Conservation (phyloP, 2,888 invertebrate species). For the Rhingia campestris region DNA sequence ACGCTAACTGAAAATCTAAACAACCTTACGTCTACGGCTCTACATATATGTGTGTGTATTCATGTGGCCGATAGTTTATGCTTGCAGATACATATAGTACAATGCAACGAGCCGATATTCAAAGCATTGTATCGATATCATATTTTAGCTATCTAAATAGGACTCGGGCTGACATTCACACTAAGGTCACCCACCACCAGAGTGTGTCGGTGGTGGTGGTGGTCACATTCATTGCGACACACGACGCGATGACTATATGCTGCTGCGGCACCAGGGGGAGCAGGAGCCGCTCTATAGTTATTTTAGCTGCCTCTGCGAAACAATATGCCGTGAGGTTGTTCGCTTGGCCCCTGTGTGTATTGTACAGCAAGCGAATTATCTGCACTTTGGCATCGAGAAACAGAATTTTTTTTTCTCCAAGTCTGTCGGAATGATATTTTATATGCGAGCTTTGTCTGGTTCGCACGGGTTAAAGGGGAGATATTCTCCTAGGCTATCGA, state of each 20-base stretch:
- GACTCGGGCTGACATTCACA: slow-evolving; percentile 70
- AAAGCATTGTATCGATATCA: slow-evolving; percentile 70
- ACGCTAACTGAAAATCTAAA: slow-evolving; percentile 4
- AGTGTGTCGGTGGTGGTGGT: slow-evolving; percentile 22
- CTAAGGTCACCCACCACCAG: slow-evolving; percentile 61
- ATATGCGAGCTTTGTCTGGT: slow-evolving; percentile 22
- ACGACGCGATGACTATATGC: slow-evolving; percentile 27
- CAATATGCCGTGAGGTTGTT: slow-evolving; percentile 60
- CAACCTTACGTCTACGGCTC: slow-evolving; percentile 8
- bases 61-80: slow-evolving; percentile 22
- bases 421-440: slow-evolving; percentile 43
- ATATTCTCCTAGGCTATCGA: not conserved
- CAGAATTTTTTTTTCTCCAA: slow-evolving; percentile 21
- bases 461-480: slow-evolving; percentile 47
- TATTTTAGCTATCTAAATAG: slow-evolving; percentile 71
- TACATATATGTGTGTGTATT: not conserved
- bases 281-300: slow-evolving; percentile 26
- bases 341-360: slow-evolving; percentile 57
- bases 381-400: slow-evolving; percentile 64
- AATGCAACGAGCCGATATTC: slow-evolving; percentile 54
- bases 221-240: slow-evolving; percentile 57
- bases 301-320: slow-evolving; percentile 53
- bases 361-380: slow-evolving; percentile 57
- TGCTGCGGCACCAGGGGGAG: slow-evolving; percentile 30
- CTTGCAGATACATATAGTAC: slow-evolving; percentile 25